Base-by-base conservation (phyloP, 2,113 vertebrate genomes). In the Indri indri region DNA sequence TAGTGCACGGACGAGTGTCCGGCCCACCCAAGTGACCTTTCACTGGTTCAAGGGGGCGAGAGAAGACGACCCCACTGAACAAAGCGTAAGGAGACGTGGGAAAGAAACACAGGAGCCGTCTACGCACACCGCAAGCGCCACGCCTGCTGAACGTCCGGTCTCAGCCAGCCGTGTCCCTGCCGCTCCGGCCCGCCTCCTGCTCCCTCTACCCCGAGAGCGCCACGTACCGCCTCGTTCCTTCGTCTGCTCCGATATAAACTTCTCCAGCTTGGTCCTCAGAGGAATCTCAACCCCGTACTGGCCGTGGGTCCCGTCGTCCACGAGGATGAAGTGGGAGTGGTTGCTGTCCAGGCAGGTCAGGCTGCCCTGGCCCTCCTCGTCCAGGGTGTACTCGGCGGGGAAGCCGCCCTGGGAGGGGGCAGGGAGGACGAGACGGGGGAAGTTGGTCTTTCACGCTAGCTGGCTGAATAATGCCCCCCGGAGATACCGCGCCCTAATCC, bases 241-340 rank as follows among this genome's bases (percentile, higher is more conserved):
- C 3, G 97, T 99, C 97, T 99, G 99, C 93, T 99, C 95, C 0
- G 99, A 99, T 91, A 99, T 99, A 95, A 98, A 99, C 98, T 99
- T 99, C 98, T 99, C 99, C 97, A 99, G 98, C 17, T 87, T 97
- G 12, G 99, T 98, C 76, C 99, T 98, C 91, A 99, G 98, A 11
- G 98, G 97, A 8, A 99, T 99, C 94, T 97, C 91, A 30, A 99
- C 99, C 0, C 99, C 99, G 0, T 99, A 99, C 40, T 27, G 96
- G 50, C 99, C 99, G 0, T 99, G 99, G 2, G 99, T 99, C 12
- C 99, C 99, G 0, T 99, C 98, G 0, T 99, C 99, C 98, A 99
- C 99, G 66, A 99, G 98, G 97, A 99, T 99, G 97, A 99, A 99
- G 96, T 99, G 99, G 8, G 99, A 99, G 92, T 99, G 99, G 97